These are phyloP conservation scores for Phthorimaea operculella DNA, from an alignment of 1,140 invertebrate species.

Conservation along the genomic window DNA sequence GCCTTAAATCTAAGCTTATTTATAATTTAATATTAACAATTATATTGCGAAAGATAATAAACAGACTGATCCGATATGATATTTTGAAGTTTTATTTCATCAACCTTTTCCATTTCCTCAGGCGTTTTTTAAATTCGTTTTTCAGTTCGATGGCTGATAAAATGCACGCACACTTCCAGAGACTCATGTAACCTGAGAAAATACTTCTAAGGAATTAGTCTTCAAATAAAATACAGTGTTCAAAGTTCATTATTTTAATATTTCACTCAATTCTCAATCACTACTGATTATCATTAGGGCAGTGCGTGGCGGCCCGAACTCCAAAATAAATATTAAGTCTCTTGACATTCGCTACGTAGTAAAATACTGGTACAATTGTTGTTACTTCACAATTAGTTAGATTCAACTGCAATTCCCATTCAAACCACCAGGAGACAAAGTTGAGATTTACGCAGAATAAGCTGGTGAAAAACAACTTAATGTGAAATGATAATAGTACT, in stretches of 20 bases:
- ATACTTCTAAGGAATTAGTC: no score
- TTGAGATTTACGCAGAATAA: background rate
- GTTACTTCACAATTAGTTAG: conserved; percentile 6
- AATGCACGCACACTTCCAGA: no score
- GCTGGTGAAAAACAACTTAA: background rate
- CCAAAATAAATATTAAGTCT: conserved; percentile 50
- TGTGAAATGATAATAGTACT: background rate
- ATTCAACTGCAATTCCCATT: conserved; percentile 14
- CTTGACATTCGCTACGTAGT: conserved; percentile 44
- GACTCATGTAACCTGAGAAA: no score
- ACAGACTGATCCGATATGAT: no score
- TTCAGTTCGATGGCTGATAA: no score
- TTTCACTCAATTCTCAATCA: conserved; percentile 40
- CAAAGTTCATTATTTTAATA: conserved; percentile 29
- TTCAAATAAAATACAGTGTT: conserved; percentile 18
- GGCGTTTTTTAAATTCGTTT: no score
- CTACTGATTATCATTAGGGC: conserved; percentile 46
- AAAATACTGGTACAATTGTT: conserved; percentile 33
- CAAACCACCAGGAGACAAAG: background rate
- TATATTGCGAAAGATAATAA: background rate
- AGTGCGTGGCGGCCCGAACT: conserved; percentile 35
- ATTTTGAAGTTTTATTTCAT: no score
- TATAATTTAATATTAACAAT: no score
- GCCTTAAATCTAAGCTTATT: background rate
- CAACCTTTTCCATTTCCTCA: no score